Base-by-base conservation (phyloP, 2,888 invertebrate genomes). In the Nephrotoma guestfalica region DNA sequence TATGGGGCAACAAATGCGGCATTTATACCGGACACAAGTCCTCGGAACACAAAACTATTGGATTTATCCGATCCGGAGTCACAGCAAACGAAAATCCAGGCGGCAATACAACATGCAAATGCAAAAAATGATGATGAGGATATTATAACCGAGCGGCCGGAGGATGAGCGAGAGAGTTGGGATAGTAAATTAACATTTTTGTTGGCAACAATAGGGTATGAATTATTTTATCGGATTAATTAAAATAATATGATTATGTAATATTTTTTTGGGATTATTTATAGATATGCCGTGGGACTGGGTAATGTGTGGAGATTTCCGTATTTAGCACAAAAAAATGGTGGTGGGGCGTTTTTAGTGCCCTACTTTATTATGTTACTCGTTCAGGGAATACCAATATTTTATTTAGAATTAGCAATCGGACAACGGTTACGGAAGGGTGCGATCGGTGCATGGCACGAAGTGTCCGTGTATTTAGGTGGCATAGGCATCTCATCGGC, bases 291-390 rank as follows among this genome's bases (percentile, higher is more conserved):
- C 5, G 98, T 98, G 1, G 98, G 98, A 0, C 93, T 98, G 83
- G 98, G 98, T 5, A 98, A 98, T 90, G 98, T 98, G 0, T 98
- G 98, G 98, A 93, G 98, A 88, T 98, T 98, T 91, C 98, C 98
- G 0, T 98, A 98, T 91, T 92, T 98, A 88, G 97, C 98, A 0
- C 98, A 98, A 90, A 98, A 98, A 91, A 97, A 97, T 90, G 98
- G 98, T 0, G 98, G 98, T 87, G 98, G 98, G 40, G 98, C 98
- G n/a, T 99, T 99, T 90, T 92, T 99, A 88, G 98, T 99, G 89
- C 98, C 98, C 0, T 99, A 98, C 92, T 96, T 98, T 90, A 96
- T 98, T 88, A 98, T 98, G 98, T 91, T 98, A 90, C 95, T 96
- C 41, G 95, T 98, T 88, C 98, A 98, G 90, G 99, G 98, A 0